Percentiles rank a stretch among this genome's conserved stretches.
Evolutionary conservation across 1,140 invertebrate species (phyloP).

Genomic region (Ptiloglossa arizonensis): DNA sequence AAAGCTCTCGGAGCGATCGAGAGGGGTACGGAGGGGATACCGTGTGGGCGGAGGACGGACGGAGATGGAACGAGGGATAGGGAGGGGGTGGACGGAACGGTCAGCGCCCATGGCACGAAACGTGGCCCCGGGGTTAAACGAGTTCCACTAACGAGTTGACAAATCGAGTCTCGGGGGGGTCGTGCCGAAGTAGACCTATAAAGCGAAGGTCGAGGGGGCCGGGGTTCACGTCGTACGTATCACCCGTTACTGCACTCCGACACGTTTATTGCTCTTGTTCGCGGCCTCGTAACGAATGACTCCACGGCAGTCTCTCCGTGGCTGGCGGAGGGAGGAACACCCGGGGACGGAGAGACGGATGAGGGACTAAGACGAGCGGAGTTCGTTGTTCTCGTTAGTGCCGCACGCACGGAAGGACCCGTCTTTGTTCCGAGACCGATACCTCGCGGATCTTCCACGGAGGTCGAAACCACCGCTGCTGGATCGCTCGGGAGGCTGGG

Average conservation of each 20-base stretch:
- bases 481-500: not conserved
- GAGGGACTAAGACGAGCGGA: constrained; percentile 45
- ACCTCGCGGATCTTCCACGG: constrained; percentile 12
- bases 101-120: constrained; percentile 61
- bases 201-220: constrained; percentile 76
- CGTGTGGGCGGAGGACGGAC: not conserved
- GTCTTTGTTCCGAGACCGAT: constrained; percentile 16
- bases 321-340: constrained; percentile 32
- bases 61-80: not conserved
- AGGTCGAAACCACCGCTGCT: not conserved
- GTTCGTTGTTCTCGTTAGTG: constrained; percentile 63
- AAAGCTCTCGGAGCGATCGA: constrained; percentile 13
- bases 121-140: constrained; percentile 75
- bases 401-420: constrained; percentile 35
- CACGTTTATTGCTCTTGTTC: constrained; percentile 81
- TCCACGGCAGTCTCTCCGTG: constrained; percentile 63
- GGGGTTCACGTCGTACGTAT: constrained; percentile 68
- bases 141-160: constrained; percentile 82
- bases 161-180: constrained; percentile 81
- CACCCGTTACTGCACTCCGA: constrained; percentile 75
- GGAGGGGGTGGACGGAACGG: constrained; percentile 34
- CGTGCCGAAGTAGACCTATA: constrained; percentile 81
- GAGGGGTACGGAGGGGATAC: not conserved
- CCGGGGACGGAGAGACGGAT: constrained; percentile 47
- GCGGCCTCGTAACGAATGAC: constrained; percentile 79